These are phyloP conservation scores for Margarornis squamiger DNA, from an alignment of 2,797 vertebrate genomes.

Conservation along the genomic window DNA sequence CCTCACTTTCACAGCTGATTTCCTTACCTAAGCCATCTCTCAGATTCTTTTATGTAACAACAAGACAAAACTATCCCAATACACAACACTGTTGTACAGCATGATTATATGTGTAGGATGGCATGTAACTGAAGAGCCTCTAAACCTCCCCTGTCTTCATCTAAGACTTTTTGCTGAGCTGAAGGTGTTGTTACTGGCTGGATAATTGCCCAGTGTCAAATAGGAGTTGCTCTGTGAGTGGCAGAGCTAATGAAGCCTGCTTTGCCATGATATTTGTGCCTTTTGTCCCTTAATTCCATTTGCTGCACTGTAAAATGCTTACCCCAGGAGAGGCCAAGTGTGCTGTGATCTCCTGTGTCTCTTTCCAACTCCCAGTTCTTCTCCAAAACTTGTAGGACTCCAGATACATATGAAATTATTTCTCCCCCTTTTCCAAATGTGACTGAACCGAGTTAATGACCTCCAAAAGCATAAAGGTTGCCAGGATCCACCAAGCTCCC, in stretches of 20 bases:
- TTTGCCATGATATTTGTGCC: not conserved
- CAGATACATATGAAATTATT: not conserved
- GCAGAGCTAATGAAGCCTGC: not conserved
- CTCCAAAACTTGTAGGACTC: not conserved
- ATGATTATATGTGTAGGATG: fast-evolving
- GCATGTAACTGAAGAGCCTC: not conserved
- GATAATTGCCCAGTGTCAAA: not conserved
- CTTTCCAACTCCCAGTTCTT: not conserved
- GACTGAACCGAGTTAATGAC: not conserved
- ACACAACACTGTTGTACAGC: not conserved
- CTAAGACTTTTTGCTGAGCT: not conserved
- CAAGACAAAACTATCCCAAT: not conserved
- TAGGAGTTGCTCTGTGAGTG: not conserved
- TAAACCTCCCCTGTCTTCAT: not conserved
- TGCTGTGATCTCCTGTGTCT: not conserved
- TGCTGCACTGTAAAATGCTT: not conserved
- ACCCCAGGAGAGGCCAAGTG: not conserved
- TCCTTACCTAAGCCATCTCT: not conserved
- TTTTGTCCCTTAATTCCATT: not conserved
- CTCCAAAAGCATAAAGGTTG: not conserved
- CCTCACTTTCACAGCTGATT: not conserved
- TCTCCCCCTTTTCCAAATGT: not conserved
- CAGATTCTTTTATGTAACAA: not conserved
- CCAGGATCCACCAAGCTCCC: not conserved
- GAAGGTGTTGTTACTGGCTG: not conserved